Percentiles rank a stretch among this genome's conserved stretches.
Conservation (phyloP, 2,797 vertebrate genomes). For the Eleutherodactylus coqui region DNA sequence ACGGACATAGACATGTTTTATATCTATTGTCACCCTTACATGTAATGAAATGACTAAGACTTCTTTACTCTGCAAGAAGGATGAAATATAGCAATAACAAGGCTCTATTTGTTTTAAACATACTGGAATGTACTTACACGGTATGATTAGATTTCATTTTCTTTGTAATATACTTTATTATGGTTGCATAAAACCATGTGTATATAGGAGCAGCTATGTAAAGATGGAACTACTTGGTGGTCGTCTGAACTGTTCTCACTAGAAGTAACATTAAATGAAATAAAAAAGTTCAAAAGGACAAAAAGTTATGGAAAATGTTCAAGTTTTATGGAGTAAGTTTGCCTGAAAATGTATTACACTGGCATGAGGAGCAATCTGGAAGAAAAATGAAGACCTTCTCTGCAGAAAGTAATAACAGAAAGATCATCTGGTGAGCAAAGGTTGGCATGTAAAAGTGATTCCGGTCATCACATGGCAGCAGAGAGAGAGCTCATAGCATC, state of each 20-base stretch:
- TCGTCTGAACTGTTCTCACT: slow-evolving; percentile 56
- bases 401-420: neutral
- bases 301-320: slow-evolving; percentile 29
- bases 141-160: slow-evolving; percentile 68
- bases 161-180: slow-evolving; percentile 49
- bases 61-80: slow-evolving; percentile 60
- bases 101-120: slow-evolving; percentile 37
- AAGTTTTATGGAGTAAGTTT: slow-evolving; percentile 59
- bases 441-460: slow-evolving; percentile 9
- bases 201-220: slow-evolving; percentile 1
- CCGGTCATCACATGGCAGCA: too few species aligned
- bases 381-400: slow-evolving; percentile 9
- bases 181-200: slow-evolving; percentile 13
- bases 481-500: too few species aligned
- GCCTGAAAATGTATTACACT: slow-evolving; percentile 48
- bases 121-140: slow-evolving; percentile 47
- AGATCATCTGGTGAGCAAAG: neutral
- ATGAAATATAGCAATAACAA: slow-evolving; percentile 58
- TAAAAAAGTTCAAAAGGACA: slow-evolving; percentile 53
- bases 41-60: slow-evolving; percentile 66
- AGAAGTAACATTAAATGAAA: slow-evolving; percentile 51
- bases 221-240: slow-evolving; percentile 35
- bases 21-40: slow-evolving; percentile 63
- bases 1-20: slow-evolving; percentile 64
- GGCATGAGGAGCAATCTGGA: slow-evolving; percentile 16